These are phyloP conservation scores for Epinephelus awoara DNA, from an alignment of 2,797 vertebrate genomes.

Conservation along the genomic window DNA sequence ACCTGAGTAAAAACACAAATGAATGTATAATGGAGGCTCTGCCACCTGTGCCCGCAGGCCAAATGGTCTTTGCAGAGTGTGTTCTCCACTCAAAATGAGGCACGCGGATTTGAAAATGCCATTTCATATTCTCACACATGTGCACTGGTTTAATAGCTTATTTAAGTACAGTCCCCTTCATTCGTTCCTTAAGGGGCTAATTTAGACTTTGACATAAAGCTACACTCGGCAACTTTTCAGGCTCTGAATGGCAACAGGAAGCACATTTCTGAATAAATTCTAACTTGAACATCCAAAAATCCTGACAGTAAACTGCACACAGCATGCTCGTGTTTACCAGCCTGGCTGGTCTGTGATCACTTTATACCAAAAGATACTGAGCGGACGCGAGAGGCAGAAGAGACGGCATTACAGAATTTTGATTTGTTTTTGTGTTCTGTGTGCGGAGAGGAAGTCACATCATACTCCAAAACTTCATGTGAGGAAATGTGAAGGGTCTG, in stretches of 20 bases:
- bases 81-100: constrained; percentile 43
- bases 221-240: constrained; percentile 8
- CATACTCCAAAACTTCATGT: constrained; percentile 16
- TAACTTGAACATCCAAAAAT: constrained; percentile 20
- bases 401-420: constrained; percentile 32
- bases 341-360: constrained; percentile 42
- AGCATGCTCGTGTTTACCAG: constrained; percentile 40
- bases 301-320: constrained; percentile 30
- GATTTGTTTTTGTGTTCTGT: constrained; percentile 2
- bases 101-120: constrained; percentile 34
- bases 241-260: constrained; percentile 13
- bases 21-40: constrained; percentile 44
- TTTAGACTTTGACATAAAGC: constrained; percentile 41
- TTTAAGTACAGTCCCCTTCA: constrained; percentile 37
- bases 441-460: constrained; percentile 21
- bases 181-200: constrained; percentile 36
- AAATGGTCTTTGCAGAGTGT: constrained; percentile 43
- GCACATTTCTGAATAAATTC: constrained; percentile 19
- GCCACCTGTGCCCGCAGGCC: constrained; percentile 45
- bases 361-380: constrained; percentile 38
- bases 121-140: constrained; percentile 50
- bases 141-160: constrained; percentile 39
- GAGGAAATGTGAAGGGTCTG: neutral
- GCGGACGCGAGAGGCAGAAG: constrained; percentile 27
- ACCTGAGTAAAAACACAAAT: constrained; percentile 59